A percentile compares a stretch with the other conserved stretches of the same genome.
phyloP scores from a whole-genome alignment of 1,140 invertebrate species.

The Stegodyphus mimosarum region DNA sequence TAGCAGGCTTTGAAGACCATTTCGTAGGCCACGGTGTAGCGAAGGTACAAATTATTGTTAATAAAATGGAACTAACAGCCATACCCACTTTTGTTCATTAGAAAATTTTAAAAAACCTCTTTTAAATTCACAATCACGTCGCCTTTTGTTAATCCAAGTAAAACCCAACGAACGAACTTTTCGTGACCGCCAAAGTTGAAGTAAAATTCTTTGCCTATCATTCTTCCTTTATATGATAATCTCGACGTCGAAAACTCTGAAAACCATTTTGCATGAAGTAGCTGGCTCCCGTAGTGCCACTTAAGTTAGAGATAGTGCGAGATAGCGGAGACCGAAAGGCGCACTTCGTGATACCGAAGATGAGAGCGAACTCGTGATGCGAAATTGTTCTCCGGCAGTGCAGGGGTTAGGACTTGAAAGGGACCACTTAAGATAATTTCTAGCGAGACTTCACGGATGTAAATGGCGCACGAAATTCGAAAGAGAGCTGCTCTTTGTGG shows the following conservation, averaged over 20 bases:
- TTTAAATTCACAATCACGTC: no score
- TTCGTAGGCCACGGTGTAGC: no score
- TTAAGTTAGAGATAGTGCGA: constrained; percentile 22
- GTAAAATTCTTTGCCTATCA: no score
- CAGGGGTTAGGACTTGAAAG: constrained; percentile 1
- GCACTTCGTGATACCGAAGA: background rate
- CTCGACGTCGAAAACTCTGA: background rate
- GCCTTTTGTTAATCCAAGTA: no score
- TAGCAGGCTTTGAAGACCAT: no score
- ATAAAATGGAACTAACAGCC: no score
- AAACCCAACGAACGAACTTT: no score
- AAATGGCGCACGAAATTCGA: constrained; percentile 8
- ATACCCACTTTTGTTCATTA: no score
- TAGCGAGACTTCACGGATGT: background rate
- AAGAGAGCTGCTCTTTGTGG: background rate
- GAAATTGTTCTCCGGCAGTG: constrained; percentile 12
- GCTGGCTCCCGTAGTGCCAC: constrained; percentile 1
- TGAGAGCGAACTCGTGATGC: background rate
- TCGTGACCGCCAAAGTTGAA: no score
- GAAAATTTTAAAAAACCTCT: no score
- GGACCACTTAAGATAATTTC: constrained; percentile 15
- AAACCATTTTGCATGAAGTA: constrained; percentile 25
- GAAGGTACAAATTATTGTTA: no score
- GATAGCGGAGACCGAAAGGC: background rate
- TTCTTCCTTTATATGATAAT: no score